phyloP scores from a whole-genome alignment of 2,113 vertebrate genomes.

The Zosterops japonicus region DNA sequence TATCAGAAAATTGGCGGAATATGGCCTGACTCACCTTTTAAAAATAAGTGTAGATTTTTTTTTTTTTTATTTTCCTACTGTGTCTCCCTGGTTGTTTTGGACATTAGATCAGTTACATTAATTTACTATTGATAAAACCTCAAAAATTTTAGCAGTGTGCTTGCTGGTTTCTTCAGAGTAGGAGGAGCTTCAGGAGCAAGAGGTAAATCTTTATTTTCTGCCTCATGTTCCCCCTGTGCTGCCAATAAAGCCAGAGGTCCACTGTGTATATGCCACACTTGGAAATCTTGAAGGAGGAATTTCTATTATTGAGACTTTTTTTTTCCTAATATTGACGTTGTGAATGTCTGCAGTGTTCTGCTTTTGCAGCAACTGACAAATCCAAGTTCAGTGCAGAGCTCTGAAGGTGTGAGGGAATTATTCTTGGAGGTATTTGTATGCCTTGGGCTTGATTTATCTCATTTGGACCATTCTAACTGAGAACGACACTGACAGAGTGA shows the following conservation, averaged over 20 bases:
- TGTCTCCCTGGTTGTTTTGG: background rate
- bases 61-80: background rate
- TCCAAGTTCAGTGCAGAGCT: background rate
- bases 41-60: background rate
- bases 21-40: rapidly evolving
- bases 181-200: background rate
- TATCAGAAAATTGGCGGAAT: background rate
- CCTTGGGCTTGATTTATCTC: background rate
- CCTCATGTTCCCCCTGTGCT: rapidly evolving
- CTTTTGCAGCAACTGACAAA: background rate
- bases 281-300: background rate
- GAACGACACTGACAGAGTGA: background rate
- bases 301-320: background rate
- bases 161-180: background rate
- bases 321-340: background rate
- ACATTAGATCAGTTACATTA: background rate
- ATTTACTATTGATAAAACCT: background rate
- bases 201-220: background rate
- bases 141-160: background rate
- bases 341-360: background rate
- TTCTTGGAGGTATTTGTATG: background rate
- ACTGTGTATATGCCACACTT: rapidly evolving
- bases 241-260: background rate
- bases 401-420: background rate
- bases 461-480: background rate